Evolutionary conservation across 2,113 vertebrate genomes (phyloP).

Genomic region (Neopipo cinnamomea): DNA sequence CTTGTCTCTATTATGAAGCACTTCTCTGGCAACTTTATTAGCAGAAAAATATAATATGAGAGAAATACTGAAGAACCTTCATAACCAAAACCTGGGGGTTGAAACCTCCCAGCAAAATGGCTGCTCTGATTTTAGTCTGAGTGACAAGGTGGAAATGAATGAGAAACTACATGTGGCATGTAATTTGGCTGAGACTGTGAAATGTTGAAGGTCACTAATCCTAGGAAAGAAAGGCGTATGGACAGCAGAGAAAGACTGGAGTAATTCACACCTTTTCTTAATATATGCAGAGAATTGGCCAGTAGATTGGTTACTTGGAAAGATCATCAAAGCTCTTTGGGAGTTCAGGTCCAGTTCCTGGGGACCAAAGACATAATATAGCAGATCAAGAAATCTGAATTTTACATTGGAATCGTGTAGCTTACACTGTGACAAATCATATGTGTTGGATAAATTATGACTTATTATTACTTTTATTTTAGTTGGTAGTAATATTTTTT

Average conservation of each 20-base stretch:
- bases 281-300: background rate
- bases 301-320: background rate
- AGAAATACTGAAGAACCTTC: background rate
- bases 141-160: background rate
- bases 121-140: background rate
- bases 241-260: background rate
- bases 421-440: background rate
- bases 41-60: background rate
- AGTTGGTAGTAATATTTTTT: background rate
- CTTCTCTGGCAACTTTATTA: background rate
- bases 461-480: background rate
- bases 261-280: background rate
- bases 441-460: background rate
- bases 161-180: background rate
- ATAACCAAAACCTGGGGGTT: background rate
- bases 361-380: background rate
- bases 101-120: background rate
- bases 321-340: background rate
- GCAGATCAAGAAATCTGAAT: background rate
- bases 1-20: background rate
- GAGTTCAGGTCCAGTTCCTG: background rate
- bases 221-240: background rate
- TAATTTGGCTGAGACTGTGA: background rate
- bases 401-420: background rate
- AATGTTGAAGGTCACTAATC: background rate